A percentile compares a stretch with the other conserved stretches of the same genome.
Conservation (phyloP, 1,140 invertebrate species). For the Brachionus manjavacas region DNA sequence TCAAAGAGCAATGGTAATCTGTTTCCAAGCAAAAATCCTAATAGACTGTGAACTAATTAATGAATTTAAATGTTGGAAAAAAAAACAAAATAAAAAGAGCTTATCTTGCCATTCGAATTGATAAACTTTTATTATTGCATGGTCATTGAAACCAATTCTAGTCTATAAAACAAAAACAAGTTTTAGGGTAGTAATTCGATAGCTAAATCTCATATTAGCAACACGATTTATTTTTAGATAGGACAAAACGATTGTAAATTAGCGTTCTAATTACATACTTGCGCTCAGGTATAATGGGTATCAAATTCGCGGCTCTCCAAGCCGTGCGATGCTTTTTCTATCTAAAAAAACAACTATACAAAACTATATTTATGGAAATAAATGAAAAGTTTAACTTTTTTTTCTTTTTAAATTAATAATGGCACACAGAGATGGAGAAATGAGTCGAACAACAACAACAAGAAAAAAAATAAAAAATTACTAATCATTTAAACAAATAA, state of each 20-base stretch:
- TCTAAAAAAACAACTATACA: constrained; percentile 14
- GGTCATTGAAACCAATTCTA: constrained; percentile 22
- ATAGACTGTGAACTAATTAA: constrained; percentile 11
- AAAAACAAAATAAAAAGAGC: background rate
- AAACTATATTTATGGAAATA: background rate
- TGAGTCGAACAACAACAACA: background rate
- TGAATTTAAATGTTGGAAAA: background rate
- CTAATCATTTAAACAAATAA: constrained; percentile 30
- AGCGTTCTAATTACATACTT: background rate
- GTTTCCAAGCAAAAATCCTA: background rate
- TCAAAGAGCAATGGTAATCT: background rate
- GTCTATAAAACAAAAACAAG: background rate
- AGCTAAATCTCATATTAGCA: constrained; percentile 22
- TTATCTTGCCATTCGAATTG: background rate
- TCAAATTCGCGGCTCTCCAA: background rate
- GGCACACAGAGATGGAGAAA: background rate
- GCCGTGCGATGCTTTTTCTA: background rate
- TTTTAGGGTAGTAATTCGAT: background rate
- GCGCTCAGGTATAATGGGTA: background rate
- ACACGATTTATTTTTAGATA: constrained; percentile 10
- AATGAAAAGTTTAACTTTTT: background rate
- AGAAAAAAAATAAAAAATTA: background rate
- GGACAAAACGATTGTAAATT: constrained; percentile 29
- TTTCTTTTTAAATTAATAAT: background rate
- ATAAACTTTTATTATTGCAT: constrained; percentile 14